These are phyloP conservation scores for Linurgus olivaceus DNA, from an alignment of 2,797 vertebrate species.

Conservation along the genomic window DNA sequence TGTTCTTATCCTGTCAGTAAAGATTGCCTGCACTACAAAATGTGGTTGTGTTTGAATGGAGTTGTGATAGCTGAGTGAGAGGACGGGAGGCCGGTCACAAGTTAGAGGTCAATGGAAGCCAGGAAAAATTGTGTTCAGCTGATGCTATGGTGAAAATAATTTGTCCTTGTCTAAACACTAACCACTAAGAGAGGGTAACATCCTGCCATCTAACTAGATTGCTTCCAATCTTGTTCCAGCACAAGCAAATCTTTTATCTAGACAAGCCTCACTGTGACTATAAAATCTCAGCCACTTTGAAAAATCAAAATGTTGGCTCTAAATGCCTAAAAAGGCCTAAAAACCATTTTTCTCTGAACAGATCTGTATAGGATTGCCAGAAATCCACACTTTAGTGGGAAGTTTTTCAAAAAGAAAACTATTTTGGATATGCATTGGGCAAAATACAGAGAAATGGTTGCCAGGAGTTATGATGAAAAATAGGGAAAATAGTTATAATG, in stretches of 20 bases:
- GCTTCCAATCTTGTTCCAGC: constrained; percentile 13
- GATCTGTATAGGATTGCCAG: background rate
- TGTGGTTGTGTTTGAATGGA: constrained; percentile 69
- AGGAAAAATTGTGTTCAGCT: constrained; percentile 49
- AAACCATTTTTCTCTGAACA: background rate
- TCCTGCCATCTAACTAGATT: constrained; percentile 49
- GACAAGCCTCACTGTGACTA: background rate
- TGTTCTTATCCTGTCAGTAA: constrained; percentile 51
- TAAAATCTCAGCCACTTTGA: background rate
- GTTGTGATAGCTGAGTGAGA: constrained; percentile 42
- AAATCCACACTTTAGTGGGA: background rate
- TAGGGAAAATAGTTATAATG: background rate
- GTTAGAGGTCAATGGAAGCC: constrained; percentile 54
- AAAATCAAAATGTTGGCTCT: background rate
- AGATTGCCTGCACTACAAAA: constrained; percentile 41
- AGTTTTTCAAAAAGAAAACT: constrained; percentile 11
- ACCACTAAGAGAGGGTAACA: constrained; percentile 39
- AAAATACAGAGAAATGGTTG: background rate
- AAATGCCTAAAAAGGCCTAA: background rate
- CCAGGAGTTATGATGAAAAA: background rate
- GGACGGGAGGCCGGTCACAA: constrained; percentile 21
- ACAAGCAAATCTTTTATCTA: constrained; percentile 36
- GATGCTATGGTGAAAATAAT: constrained; percentile 52
- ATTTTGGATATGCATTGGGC: constrained; percentile 4
- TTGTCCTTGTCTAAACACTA: constrained; percentile 58